These are phyloP conservation scores for Stigmatopora argus DNA, from an alignment of 2,113 vertebrate species.

Conservation along the genomic window DNA sequence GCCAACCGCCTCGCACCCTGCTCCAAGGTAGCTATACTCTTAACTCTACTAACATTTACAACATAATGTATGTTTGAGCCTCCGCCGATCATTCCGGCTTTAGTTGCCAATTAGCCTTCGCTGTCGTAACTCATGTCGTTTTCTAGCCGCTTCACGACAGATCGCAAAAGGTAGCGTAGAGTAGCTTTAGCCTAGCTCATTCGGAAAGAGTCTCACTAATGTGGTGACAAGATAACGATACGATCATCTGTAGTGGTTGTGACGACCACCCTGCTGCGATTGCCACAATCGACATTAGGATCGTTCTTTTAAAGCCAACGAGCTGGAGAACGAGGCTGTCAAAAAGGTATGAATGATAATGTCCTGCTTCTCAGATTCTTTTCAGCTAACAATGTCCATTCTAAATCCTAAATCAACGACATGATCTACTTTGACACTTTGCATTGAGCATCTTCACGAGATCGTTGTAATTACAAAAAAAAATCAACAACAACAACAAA, in stretches of 20 bases:
- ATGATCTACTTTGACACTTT: not conserved
- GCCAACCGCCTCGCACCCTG: conserved; percentile 22
- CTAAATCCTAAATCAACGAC: not conserved
- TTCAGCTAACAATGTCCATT: not conserved
- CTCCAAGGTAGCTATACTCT: conserved; percentile 41
- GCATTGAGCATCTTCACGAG: not conserved
- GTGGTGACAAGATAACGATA: not conserved
- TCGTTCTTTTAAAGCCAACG: conserved; percentile 18
- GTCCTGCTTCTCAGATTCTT: conserved; percentile 28
- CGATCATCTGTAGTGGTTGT: not conserved
- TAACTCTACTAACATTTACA: not conserved
- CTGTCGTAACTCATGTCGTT: not conserved
- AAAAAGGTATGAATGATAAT: conserved; percentile 3
- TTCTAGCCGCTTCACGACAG: conserved; percentile 12
- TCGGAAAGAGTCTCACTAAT: not conserved
- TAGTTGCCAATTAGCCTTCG: not conserved
- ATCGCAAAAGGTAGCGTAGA: conserved; percentile 28
- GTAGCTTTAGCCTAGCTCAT: conserved; percentile 45
- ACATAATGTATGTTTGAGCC: not conserved
- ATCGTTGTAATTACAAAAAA: not conserved
- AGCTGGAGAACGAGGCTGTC: conserved; percentile 22
- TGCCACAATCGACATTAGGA: not conserved
- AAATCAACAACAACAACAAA: too few species aligned
- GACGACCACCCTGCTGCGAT: not conserved
- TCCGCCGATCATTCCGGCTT: not conserved